These are phyloP conservation scores for Cyprinella venusta DNA, from an alignment of 2,797 vertebrate species.

Conservation along the genomic window DNA sequence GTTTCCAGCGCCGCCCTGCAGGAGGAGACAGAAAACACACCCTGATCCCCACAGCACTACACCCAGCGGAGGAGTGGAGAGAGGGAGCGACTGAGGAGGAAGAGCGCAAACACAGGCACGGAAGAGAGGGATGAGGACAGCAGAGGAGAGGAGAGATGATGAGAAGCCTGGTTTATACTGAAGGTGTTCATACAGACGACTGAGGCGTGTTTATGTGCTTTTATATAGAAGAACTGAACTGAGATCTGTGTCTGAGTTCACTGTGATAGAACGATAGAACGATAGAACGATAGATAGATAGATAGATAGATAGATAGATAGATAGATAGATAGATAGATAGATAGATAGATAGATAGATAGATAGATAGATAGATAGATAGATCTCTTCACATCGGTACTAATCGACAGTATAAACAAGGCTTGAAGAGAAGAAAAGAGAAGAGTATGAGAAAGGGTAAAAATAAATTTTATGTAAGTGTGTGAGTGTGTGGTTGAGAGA, in stretches of 20 bases:
- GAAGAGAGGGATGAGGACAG: not conserved
- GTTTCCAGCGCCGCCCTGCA: slow-evolving; percentile 13
- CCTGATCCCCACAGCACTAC: slow-evolving; percentile 44
- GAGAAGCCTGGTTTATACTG: slow-evolving; percentile 7
- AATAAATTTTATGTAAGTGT: not conserved
- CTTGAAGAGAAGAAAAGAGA: not conserved
- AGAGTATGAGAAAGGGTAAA: not conserved
- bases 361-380: no score
- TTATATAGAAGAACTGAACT: no score
- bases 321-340: no score
- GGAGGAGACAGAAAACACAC: slow-evolving; percentile 41
- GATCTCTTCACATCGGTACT: not conserved
- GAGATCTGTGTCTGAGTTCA: not conserved
- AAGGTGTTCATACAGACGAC: not conserved
- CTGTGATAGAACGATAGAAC: no score
- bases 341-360: no score
- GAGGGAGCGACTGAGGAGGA: slow-evolving; percentile 44
- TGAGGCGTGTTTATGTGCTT: no score
- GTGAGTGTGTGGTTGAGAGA: not conserved
- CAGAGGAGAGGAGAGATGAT: not conserved
- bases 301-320: no score
- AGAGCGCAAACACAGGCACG: not conserved
- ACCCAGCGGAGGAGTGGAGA: slow-evolving; percentile 60
- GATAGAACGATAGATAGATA: no score
- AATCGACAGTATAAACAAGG: not conserved